Conservation (phyloP, 2,888 invertebrate genomes). For the Macrophya annulata region DNA sequence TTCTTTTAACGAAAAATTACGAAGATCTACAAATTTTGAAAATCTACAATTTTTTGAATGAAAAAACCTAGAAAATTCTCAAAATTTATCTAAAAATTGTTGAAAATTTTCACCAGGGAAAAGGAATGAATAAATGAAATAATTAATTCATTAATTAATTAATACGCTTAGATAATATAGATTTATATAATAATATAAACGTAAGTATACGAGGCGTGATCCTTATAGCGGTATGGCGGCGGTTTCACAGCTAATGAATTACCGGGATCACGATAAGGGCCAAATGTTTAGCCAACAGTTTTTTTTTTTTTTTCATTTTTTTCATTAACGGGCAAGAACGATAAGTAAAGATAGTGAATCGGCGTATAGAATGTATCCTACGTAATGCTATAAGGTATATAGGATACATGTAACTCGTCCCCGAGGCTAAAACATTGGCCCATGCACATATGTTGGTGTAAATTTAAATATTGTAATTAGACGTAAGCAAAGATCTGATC, state of each 20-base stretch:
- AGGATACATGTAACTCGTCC: not conserved
- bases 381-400: not conserved
- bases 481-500: conserved; percentile 55
- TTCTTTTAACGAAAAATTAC: too few species aligned
- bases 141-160: too few species aligned
- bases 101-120: not conserved
- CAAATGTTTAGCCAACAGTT: conserved; percentile 77
- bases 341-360: conserved; percentile 48
- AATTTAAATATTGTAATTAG: conserved; percentile 78
- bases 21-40: too few species aligned
- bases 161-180: conserved; percentile 12
- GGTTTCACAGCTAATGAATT: conserved; percentile 71
- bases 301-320: conserved; percentile 63
- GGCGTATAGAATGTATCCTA: not conserved
- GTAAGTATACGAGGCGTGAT: not conserved
- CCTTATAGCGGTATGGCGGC: not conserved
- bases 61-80: too few species aligned
- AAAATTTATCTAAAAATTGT: not conserved
- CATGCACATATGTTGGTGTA: conserved; percentile 70
- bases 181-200: conserved; percentile 4
- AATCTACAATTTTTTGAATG: too few species aligned
- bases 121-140: too few species aligned
- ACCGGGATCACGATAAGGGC: conserved; percentile 74
- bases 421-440: not conserved
- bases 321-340: conserved; percentile 48